These are phyloP conservation scores for Isoperla grammatica DNA, from an alignment of 2,888 invertebrate species.

Conservation along the genomic window DNA sequence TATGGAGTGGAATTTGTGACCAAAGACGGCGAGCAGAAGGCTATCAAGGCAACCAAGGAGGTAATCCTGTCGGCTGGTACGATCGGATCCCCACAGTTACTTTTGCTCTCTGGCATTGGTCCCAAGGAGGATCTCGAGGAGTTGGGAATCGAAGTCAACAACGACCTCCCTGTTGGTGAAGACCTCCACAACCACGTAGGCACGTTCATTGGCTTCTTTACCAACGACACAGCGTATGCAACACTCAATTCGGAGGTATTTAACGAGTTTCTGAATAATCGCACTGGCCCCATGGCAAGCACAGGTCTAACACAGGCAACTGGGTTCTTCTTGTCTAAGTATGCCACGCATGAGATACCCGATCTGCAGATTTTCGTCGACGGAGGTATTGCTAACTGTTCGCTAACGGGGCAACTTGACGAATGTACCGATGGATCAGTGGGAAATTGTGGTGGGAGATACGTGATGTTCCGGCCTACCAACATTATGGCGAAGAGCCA, in stretches of 20 bases:
- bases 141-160: slow-evolving; percentile 26
- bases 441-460: neutral
- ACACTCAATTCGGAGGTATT: slow-evolving; percentile 38
- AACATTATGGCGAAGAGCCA: slow-evolving; percentile 34
- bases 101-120: slow-evolving; percentile 51
- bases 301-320: slow-evolving; percentile 37
- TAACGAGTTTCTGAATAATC: slow-evolving; percentile 39
- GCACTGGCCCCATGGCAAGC: slow-evolving; percentile 42
- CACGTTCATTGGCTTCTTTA: slow-evolving; percentile 37
- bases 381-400: neutral
- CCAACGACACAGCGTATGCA: slow-evolving; percentile 36
- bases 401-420: neutral
- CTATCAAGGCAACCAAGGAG: slow-evolving; percentile 44
- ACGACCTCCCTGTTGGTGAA: slow-evolving; percentile 46
- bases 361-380: slow-evolving; percentile 8
- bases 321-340: neutral
- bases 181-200: slow-evolving; percentile 51
- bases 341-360: neutral
- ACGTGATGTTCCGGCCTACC: neutral
- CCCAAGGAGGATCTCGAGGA: slow-evolving; percentile 39
- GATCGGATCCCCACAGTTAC: slow-evolving; percentile 47
- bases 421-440: neutral
- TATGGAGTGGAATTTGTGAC: slow-evolving; percentile 45
- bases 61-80: slow-evolving; percentile 26
- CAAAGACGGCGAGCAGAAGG: slow-evolving; percentile 37